These are phyloP conservation scores for Lindbergichthys nudifrons DNA, from an alignment of 2,797 vertebrate species.

Conservation along the genomic window DNA sequence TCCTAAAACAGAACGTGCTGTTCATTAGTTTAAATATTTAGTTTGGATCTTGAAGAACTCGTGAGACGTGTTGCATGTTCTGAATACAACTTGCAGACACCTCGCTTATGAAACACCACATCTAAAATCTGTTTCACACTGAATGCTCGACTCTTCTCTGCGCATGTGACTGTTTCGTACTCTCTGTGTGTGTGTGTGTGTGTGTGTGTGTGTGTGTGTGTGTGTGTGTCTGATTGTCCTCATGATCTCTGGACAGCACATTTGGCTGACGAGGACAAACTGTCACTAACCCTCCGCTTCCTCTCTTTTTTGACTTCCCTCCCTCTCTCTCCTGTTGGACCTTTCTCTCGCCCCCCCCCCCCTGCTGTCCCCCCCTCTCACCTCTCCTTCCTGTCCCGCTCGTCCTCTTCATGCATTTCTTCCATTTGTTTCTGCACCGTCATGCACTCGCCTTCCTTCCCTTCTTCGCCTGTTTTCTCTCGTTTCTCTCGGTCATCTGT, in stretches of 20 bases:
- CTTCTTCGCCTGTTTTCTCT: constrained; percentile 24
- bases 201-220: constrained; percentile 10
- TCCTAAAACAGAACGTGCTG: background rate
- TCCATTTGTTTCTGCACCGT: constrained; percentile 62
- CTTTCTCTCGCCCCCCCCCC: constrained; percentile 34
- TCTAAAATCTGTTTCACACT: background rate
- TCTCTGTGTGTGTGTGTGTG: background rate
- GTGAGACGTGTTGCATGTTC: background rate
- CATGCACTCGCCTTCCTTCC: constrained; percentile 72
- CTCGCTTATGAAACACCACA: background rate
- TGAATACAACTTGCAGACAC: constrained; percentile 38
- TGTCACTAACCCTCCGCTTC: constrained; percentile 81
- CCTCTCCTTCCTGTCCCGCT: constrained; percentile 49
- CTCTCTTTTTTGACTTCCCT: constrained; percentile 27
- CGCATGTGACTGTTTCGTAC: constrained; percentile 24
- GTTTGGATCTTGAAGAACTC: background rate
- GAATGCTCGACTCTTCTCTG: background rate
- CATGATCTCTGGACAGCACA: constrained; percentile 67
- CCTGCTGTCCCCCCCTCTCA: constrained; percentile 34
- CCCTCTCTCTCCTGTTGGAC: constrained; percentile 33
- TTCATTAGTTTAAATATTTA: constrained; percentile 5
- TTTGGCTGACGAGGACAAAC: constrained; percentile 78
- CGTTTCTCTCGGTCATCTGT: constrained; percentile 58
- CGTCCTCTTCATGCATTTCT: constrained; percentile 17
- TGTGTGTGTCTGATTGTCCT: constrained; percentile 62